Evolutionary conservation across 2,888 invertebrate species (phyloP).

Genomic region (Thera obeliscata): DNA sequence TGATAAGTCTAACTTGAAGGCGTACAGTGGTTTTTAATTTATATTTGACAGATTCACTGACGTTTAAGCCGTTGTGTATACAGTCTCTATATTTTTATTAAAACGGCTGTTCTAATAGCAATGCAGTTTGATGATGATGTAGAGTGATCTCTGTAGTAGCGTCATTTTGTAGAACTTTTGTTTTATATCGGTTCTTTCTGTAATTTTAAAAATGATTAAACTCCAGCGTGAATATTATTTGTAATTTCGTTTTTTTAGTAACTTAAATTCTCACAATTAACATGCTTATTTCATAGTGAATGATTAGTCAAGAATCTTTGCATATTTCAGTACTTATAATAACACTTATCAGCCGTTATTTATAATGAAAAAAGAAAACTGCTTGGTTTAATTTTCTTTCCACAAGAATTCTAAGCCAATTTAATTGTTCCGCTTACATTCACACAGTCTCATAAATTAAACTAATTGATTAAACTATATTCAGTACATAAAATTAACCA

Average conservation of each 20-base stretch:
- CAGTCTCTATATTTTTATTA: no score
- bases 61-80: no score
- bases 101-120: no score
- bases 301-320: neutral
- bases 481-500: constrained; percentile 16
- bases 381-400: constrained; percentile 13
- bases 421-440: constrained; percentile 27
- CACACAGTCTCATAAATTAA: constrained; percentile 12
- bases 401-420: constrained; percentile 18
- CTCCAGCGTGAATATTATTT: no score
- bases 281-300: neutral
- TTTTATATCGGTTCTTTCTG: no score
- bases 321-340: constrained; percentile 4
- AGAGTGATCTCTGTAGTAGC: no score
- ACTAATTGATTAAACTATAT: constrained; percentile 10
- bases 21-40: no score
- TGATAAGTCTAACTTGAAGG: no score
- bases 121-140: no score
- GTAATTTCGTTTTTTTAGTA: neutral
- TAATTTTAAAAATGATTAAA: no score
- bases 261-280: neutral
- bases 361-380: constrained; percentile 12
- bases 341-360: constrained; percentile 1
- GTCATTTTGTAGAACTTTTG: no score
- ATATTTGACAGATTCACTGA: no score